Conservation (phyloP, 2,888 invertebrate species). For the Platynereis dumerilii region DNA sequence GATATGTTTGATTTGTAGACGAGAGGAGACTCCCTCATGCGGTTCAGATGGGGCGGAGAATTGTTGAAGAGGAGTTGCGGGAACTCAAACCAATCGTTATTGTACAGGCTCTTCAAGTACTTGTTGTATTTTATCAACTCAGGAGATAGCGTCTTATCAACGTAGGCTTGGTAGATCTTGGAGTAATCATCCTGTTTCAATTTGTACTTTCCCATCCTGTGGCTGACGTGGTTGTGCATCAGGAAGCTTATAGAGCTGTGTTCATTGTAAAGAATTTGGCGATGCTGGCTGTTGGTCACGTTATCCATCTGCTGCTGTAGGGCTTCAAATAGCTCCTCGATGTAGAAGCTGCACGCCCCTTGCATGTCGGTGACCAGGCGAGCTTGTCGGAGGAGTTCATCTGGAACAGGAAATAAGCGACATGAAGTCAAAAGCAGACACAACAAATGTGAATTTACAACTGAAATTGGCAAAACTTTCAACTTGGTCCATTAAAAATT, state of each 20-base stretch:
- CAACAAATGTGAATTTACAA: no score
- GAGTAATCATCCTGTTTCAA: constrained; percentile 23
- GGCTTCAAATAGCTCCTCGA: constrained; percentile 37
- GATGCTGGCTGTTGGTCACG: constrained; percentile 31
- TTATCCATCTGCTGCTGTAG: constrained; percentile 34
- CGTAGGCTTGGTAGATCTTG: constrained; percentile 14
- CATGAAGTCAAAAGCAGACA: no score
- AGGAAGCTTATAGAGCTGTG: constrained; percentile 29
- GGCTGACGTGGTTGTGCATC: constrained; percentile 27
- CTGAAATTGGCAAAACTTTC: no score
- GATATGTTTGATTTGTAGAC: constrained; percentile 16
- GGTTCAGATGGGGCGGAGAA: not conserved
- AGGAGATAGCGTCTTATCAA: constrained; percentile 24
- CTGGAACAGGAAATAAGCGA: not conserved
- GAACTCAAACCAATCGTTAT: constrained; percentile 54
- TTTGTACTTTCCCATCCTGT: constrained; percentile 20
- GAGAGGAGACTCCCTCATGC: not conserved
- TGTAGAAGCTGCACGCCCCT: constrained; percentile 37
- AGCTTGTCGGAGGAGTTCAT: constrained; percentile 33
- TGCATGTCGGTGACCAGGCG: constrained; percentile 37
- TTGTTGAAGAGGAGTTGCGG: constrained; percentile 40
- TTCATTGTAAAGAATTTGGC: constrained; percentile 26
- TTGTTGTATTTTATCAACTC: constrained; percentile 38
- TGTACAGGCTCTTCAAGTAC: constrained; percentile 46
- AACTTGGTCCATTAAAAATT: no score